Base-by-base conservation (phyloP, 30 jellyfish, hydroid and myxozoan genomes). In the Aurelia sp. region DNA sequence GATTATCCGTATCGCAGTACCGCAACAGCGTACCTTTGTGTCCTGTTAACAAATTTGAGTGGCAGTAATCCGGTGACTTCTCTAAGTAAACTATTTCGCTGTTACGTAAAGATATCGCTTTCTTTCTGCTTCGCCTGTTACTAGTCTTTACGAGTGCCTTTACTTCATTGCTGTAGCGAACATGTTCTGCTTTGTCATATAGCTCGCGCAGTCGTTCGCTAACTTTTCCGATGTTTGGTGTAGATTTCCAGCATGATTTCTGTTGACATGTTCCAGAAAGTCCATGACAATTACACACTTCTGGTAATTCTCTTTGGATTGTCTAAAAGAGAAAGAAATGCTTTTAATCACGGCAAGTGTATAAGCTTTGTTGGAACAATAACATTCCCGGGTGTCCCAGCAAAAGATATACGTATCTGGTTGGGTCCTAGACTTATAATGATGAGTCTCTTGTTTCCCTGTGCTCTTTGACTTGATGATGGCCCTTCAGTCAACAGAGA, bases 231-330 rank as follows among this genome's bases (percentile, higher is more conserved):
- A 89, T 85, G 66, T 71, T 79, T 12, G 96, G 98, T 48, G 72
- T 63, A 17, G 96, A 70, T 69, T 80, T 91, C 96, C 96, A 91
- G 22, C 98, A 91, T 7, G 92, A 22, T 67, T 79, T 78, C 38
- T 60, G 68, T 13, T 72, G 58, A 73, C 98, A 91, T n/a, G 88
- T 62, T 8, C 98, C 98, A 10, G 98, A 72, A 8, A 78, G 20
- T 17, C 98, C 98, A 71, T 71, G 90, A 40, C 98, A 91, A 13
- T 74, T 80, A 50, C 98, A 91, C 3, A 91, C 96, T 51, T 63
- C 70, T 22, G 96, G 90, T 20, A 91, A 72, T 16, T 76, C 90
- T 18, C 76, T 77, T 10, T 73, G 74, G 61, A 82, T 61, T 13
- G 86, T 82, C 93, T 87, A 62, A 35, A 79, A 66, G 67, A 16